Evolutionary conservation across 2,797 vertebrate species (phyloP).

Genomic region (Rhynchonycteris naso): DNA sequence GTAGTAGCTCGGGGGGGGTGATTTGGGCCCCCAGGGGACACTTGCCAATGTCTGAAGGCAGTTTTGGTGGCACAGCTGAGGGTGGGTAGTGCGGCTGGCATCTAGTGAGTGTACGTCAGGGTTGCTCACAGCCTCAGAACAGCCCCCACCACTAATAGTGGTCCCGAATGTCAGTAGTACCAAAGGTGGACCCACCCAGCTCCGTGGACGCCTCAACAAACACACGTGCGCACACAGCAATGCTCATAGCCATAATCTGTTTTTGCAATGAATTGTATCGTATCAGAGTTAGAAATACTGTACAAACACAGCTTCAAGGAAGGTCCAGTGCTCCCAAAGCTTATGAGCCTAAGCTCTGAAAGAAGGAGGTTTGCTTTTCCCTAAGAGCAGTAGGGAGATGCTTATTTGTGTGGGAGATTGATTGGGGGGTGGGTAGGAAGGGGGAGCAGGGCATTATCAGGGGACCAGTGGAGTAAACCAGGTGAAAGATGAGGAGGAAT

Average conservation of each 20-base stretch:
- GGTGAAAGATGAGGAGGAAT: background rate
- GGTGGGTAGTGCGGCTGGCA: background rate
- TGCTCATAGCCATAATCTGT: background rate
- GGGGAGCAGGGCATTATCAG: background rate
- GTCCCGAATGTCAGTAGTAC: background rate
- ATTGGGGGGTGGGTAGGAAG: background rate
- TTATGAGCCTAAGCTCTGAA: background rate
- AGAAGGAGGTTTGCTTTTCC: background rate
- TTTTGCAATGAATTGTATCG: background rate
- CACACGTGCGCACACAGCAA: background rate
- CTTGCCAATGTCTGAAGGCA: background rate
- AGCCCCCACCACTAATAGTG: background rate
- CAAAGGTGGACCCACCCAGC: background rate
- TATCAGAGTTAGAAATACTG: background rate
- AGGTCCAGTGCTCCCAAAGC: background rate
- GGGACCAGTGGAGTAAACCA: too few species aligned
- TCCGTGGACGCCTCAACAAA: background rate
- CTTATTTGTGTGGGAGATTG: background rate
- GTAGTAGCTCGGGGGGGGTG: background rate
- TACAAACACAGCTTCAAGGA: background rate
- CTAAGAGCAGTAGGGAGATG: background rate
- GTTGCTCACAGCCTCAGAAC: background rate
- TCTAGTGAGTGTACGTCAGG: background rate
- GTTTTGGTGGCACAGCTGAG: background rate
- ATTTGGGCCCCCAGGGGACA: background rate